Conservation (phyloP, 2,888 invertebrate genomes). For the Melitaea athalia region DNA sequence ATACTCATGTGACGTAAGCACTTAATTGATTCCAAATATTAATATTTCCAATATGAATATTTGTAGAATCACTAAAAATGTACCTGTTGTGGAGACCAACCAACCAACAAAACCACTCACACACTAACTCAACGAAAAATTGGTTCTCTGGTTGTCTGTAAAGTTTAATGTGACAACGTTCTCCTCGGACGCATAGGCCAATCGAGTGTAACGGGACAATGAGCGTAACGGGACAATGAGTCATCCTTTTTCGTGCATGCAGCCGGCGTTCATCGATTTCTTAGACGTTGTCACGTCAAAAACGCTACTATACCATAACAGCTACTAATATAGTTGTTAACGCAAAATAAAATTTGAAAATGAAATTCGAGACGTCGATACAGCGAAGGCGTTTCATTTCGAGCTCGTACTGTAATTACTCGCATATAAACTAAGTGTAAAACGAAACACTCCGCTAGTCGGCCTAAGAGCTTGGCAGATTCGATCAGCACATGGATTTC, state of each 20-base stretch:
- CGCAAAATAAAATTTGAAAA: conserved; percentile 22
- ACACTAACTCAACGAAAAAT: background rate
- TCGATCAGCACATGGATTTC: conserved; percentile 79
- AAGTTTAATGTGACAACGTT: too few species aligned
- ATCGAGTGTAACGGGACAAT: too few species aligned
- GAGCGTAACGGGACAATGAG: too few species aligned
- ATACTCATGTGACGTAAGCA: too few species aligned
- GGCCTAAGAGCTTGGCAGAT: conserved; percentile 76
- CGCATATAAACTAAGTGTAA: conserved; percentile 68
- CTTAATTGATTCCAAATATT: too few species aligned
- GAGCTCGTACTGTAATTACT: conserved; percentile 61
- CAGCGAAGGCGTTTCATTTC: conserved; percentile 49
- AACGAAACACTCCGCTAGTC: conserved; percentile 59
- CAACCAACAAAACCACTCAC: too few species aligned
- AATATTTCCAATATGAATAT: too few species aligned
- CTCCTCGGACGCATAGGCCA: too few species aligned
- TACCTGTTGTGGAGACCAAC: background rate
- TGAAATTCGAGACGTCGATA: conserved; percentile 44
- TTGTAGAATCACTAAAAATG: background rate
- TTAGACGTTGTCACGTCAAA: too few species aligned
- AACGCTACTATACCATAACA: background rate
- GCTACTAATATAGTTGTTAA: background rate
- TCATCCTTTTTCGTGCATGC: too few species aligned
- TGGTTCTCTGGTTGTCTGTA: too few species aligned
- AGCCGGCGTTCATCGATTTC: too few species aligned